A percentile compares a stretch with the other conserved stretches of the same genome.
Evolutionary conservation across 2,113 vertebrate species (phyloP).

Genomic region (Rhizomys pruinosus): DNA sequence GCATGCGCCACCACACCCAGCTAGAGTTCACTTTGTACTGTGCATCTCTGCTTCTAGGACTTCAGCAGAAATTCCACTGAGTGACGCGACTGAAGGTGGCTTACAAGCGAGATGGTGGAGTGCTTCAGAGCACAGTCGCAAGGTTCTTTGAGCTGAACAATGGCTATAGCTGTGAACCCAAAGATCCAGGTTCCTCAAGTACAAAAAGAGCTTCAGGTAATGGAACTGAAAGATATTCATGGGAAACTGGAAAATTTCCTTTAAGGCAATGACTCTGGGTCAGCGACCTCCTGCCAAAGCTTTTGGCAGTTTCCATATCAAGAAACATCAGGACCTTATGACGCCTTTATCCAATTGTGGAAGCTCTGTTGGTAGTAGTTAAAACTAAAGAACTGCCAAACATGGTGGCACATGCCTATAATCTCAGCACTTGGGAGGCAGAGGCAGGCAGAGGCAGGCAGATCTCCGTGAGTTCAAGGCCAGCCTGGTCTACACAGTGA

Average conservation of each 20-base stretch:
- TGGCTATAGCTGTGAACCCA: not conserved
- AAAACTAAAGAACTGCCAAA: not conserved
- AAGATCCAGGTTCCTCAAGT: not conserved
- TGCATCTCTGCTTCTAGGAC: slow-evolving; percentile 9
- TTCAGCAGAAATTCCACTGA: not conserved
- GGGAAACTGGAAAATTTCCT: no score
- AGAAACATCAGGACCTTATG: not conserved
- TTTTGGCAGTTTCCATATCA: not conserved
- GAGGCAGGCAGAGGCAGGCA: no score
- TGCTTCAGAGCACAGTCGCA: not conserved
- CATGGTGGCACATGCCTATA: no score
- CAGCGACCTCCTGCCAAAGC: no score
- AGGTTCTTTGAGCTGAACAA: not conserved
- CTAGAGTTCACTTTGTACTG: not conserved
- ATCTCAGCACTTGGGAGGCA: no score
- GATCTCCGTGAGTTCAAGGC: no score
- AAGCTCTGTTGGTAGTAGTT: not conserved
- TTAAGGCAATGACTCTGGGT: no score
- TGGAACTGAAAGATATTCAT: no score
- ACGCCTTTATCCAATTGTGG: not conserved
- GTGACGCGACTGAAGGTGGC: not conserved
- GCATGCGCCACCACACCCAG: no score
- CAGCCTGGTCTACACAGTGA: no score
- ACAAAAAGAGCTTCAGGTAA: not conserved
- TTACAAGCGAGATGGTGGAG: slow-evolving; percentile 18